Conservation (phyloP, 2,888 invertebrate genomes). For the Leucania comma region DNA sequence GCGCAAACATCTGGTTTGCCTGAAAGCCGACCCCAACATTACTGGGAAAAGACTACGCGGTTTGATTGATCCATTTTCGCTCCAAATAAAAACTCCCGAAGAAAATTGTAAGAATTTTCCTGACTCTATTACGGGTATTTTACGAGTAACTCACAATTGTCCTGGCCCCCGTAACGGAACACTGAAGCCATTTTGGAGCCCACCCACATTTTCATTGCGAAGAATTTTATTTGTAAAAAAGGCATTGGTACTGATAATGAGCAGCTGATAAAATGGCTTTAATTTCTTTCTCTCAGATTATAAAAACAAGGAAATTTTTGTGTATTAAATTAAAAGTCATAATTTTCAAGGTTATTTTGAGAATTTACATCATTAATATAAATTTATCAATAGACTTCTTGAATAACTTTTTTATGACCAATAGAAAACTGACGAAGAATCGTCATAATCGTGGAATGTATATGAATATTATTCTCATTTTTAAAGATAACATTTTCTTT, state of each 20-base stretch:
- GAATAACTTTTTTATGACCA: too few relatives aligned
- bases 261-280: slow-evolving; percentile 24
- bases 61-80: not conserved
- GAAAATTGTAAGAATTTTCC: not conserved
- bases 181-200: slow-evolving; percentile 24
- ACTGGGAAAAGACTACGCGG: too few relatives aligned
- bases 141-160: slow-evolving; percentile 40
- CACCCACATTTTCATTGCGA: slow-evolving; percentile 26
- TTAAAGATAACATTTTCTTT: too few relatives aligned
- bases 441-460: too few relatives aligned
- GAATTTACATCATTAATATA: too few relatives aligned
- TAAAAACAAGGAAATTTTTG: slow-evolving; percentile 6
- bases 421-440: too few relatives aligned
- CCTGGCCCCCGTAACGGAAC: slow-evolving; percentile 24
- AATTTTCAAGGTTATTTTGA: too few relatives aligned
- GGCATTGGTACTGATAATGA: not conserved
- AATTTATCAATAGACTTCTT: too few relatives aligned
- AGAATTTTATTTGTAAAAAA: slow-evolving; percentile 40
- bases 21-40: not conserved
- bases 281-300: not conserved
- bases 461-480: too few relatives aligned
- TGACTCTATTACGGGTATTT: slow-evolving; percentile 42
- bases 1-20: not conserved
- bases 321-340: not conserved
- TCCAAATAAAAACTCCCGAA: not conserved